Percentiles rank a stretch among this genome's conserved stretches.
Conservation (phyloP, 37 sponge, comb jelly and placozoan species). For the Ianthella basta region DNA sequence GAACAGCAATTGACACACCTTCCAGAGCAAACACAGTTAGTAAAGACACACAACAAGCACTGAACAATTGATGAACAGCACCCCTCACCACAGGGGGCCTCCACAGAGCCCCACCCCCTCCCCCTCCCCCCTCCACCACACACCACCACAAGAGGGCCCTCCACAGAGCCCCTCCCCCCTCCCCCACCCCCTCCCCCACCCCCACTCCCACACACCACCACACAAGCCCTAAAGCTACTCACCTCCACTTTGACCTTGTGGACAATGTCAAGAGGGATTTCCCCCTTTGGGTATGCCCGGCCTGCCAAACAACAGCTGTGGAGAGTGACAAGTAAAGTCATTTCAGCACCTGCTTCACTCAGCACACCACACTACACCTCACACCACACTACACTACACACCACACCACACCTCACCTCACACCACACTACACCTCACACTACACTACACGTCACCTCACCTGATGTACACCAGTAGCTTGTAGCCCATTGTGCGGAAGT, state of each 20-base stretch:
- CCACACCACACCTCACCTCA: no score
- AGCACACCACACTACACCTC: background rate
- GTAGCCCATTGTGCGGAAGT: conserved; percentile 70
- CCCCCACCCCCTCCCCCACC: no score
- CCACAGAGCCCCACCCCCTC: no score
- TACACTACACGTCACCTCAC: conserved; percentile 23
- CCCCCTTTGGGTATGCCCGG: conserved; percentile 76
- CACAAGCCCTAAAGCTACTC: no score
- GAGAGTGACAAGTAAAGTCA: background rate
- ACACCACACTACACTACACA: background rate
- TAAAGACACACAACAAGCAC: background rate
- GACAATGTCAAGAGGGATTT: conserved; percentile 35
- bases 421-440: no score
- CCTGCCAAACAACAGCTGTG: conserved; percentile 80
- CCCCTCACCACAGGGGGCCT: no score
- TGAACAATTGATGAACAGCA: no score
- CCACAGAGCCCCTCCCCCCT: no score
- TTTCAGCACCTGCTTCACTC: background rate
- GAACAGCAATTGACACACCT: conserved; percentile 11
- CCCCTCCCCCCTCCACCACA: no score
- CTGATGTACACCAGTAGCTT: conserved; percentile 85
- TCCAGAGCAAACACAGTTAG: background rate
- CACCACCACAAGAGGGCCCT: no score
- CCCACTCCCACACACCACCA: no score
- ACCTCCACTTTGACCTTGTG: conserved; percentile 46